Evolutionary conservation across 2,113 vertebrate genomes (phyloP), one percentile per base, ranked within the genome.

Genomic region (Phalacrocorax aristotelis): DNA sequence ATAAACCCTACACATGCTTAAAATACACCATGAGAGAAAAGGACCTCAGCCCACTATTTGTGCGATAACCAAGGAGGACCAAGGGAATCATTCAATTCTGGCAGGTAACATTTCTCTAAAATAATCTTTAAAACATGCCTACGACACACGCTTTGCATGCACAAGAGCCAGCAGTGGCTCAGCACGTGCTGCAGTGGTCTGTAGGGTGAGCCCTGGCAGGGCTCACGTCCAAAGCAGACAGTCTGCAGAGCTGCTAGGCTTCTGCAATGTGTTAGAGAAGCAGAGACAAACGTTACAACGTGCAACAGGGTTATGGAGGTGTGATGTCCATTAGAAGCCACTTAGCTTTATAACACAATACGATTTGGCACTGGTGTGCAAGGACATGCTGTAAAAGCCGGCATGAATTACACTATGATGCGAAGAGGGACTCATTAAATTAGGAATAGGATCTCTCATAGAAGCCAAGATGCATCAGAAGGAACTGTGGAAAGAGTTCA

Each of bases 271-370:
- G 19, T 54, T 13, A 75, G 38, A 64, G 49, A 46, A 54, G 55
- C 71, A 7, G 36, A 51, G 48, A 32, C 2, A 4, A 70, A n/a
- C 2, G 1, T 44, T 64, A 36, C 17, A 32, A 52, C 7, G 1
- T 1, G 9, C 2, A 2, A 79, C 46, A 49, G 30, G 38, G 92
- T 49, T 84, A 62, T 7, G 1, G 64, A 94, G 69, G 64, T 60
- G 78, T 19, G 70, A 61, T 42, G 83, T 23, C 89, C 78, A 54
- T 75, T 66, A 83, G 79, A 90, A 96, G 75, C 66, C 66, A 49
- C 82, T 79, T 34, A 51, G 66, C 62, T 83, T 86, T 70, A 83
- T 57, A 62, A 88, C 65, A 88, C 68, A 27, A 54, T 17, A 25
- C 1, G 5, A 57, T 82, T 22, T 89, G 62, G 92, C 76, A 79